A percentile compares a stretch with the other conserved stretches of the same genome.
These are phyloP conservation scores for Onthophagus sagittarius DNA, from an alignment of 2,888 invertebrate genomes.

Conservation along the genomic window DNA sequence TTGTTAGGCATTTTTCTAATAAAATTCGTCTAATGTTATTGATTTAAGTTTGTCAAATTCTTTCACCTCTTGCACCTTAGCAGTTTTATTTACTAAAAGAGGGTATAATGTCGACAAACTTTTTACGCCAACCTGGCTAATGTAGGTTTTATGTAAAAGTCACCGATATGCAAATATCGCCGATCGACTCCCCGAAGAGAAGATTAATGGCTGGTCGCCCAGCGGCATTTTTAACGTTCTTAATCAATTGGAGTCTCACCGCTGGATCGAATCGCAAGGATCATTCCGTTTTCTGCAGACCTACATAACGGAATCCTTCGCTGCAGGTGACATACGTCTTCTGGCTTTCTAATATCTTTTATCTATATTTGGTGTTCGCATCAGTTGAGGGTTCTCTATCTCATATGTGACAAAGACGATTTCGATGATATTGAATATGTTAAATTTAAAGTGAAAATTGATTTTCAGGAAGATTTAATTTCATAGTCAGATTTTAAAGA, in stretches of 20 bases:
- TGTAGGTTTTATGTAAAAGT: conserved; percentile 8
- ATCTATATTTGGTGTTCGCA: no score
- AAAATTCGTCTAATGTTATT: no score
- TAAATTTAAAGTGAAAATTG: neutral
- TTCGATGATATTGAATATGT: neutral
- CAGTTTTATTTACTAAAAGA: neutral
- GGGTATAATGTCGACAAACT: neutral
- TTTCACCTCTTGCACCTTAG: neutral
- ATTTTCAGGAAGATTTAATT: neutral
- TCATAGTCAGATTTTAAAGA: conserved; percentile 1
- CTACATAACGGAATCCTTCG: neutral
- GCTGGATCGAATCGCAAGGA: neutral
- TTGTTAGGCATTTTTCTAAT: no score
- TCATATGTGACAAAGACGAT: neutral
- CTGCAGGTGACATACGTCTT: neutral
- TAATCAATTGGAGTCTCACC: neutral
- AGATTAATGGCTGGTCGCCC: neutral
- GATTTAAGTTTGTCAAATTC: no score
- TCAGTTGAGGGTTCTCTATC: neutral
- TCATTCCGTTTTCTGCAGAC: neutral
- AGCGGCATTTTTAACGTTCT: neutral
- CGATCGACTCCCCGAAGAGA: neutral
- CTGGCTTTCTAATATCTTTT: neutral
- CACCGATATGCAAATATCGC: conserved; percentile 7
- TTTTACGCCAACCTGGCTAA: neutral